Base-by-base conservation (phyloP, 1,140 invertebrate genomes). In the Habropoda laboriosa region DNA sequence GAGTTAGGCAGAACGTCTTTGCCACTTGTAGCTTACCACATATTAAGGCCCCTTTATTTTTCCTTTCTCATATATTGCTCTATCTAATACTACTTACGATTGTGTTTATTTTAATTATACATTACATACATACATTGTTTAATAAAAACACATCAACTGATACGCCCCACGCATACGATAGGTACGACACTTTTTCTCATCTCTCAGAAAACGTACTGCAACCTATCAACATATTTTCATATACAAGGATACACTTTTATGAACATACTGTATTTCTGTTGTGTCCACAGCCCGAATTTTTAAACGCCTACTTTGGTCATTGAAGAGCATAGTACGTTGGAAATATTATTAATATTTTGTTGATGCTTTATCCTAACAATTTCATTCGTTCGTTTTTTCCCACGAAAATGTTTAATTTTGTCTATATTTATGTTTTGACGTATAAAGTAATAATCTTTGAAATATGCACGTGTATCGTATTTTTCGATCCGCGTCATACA, bases 11-110 rank as follows among this genome's bases (percentile, higher is more conserved):
- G 24, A 77, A 83, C 61, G 53, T 80, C 71, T 81, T 86, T 75
- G 64, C 55, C 7, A 47, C 35, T 86, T 79, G n/a, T n/a, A 85
- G 74, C 38, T 87, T 87, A 87, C 55, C 72, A 58, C 45, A 21
- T 86, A 83, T 75, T 86, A 86, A 87, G 84, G 85, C 85, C 84
- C 81, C 84, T 81, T 86, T 70, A 42, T 70, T 80, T 70, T 81
- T 77, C 58, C 47, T 55, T 75, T 55, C 70, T 82, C 74, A 67
- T 63, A 67, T 86, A 78, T 86, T 85, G 82, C 73, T 86, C 67
- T 82, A 85, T 74, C 58, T 81, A 81, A 85, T 86, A 85, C 68
- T 78, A 85, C 53, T 81, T 70, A 84, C 68, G 80, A 70, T 74
- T 78, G 55, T 74, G 53, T 84, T 80, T 85, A 85, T 85, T 85